Percentiles rank a stretch among this genome's conserved stretches.
phyloP scores from a whole-genome alignment of 1,140 invertebrate genomes.

The Hirudo medicinalis region DNA sequence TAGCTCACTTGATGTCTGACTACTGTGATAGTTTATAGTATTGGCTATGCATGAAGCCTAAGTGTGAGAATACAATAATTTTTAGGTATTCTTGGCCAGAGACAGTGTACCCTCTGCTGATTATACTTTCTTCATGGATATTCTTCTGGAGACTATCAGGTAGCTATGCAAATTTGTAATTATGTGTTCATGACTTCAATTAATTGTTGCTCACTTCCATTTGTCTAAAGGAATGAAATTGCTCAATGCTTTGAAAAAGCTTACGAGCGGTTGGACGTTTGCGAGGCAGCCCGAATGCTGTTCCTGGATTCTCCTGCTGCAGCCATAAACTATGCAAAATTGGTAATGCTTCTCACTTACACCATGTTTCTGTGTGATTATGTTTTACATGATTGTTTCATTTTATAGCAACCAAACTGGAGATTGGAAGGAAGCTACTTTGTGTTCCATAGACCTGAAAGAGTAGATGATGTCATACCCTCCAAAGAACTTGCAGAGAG shows the following conservation, averaged over 20 bases:
- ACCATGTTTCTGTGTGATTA: neutral
- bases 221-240: slow-evolving; percentile 61
- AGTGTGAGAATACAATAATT: too few species aligned
- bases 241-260: slow-evolving; percentile 90
- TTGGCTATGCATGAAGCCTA: too few species aligned
- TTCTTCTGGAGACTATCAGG: slow-evolving; percentile 82
- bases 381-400: slow-evolving; percentile 4
- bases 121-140: slow-evolving; percentile 95
- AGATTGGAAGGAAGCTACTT: slow-evolving; percentile 60
- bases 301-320: slow-evolving; percentile 54
- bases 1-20: too few species aligned
- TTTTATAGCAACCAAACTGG: slow-evolving; percentile 53
- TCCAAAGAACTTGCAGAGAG: slow-evolving; percentile 75
- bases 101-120: slow-evolving; percentile 88
- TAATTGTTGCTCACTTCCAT: neutral
- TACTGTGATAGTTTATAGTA: neutral
- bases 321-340: slow-evolving; percentile 3
- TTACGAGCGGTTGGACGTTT: slow-evolving; percentile 73
- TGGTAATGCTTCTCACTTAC: neutral
- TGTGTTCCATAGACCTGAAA: slow-evolving; percentile 54
- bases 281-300: slow-evolving; percentile 75
- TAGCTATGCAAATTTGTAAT: slow-evolving; percentile 25
- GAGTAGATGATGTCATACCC: slow-evolving; percentile 66
- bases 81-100: slow-evolving; percentile 58
- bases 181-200: neutral